Conservation (phyloP, 1,140 invertebrate species). For the Rhagoletis zephyria region DNA sequence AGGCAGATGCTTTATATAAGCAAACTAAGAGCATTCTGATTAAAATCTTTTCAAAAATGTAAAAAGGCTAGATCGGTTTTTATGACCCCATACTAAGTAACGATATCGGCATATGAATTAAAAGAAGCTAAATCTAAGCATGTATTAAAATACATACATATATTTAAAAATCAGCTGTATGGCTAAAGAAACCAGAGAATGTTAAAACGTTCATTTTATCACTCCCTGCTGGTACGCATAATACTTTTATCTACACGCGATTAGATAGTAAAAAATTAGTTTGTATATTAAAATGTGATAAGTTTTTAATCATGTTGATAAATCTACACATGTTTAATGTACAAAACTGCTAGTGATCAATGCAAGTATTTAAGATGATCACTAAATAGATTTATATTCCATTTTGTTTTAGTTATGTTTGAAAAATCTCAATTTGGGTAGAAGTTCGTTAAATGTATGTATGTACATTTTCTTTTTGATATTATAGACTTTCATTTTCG, state of each 20-base stretch:
- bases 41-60: no score
- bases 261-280: slow-evolving; percentile 12
- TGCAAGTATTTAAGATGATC: not conserved
- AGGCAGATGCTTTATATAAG: no score
- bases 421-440: slow-evolving; percentile 19
- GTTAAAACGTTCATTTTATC: slow-evolving; percentile 12
- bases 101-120: no score
- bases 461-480: slow-evolving; percentile 8
- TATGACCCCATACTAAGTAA: no score
- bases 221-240: not conserved
- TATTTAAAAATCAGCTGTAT: no score
- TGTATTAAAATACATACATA: no score
- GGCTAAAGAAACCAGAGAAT: not conserved
- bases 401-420: not conserved
- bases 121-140: no score
- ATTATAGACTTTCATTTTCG: slow-evolving; percentile 14
- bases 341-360: not conserved
- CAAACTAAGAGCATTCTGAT: no score
- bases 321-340: not conserved
- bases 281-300: slow-evolving; percentile 4
- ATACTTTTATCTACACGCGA: slow-evolving; percentile 7
- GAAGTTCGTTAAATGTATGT: not conserved
- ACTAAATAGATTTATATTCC: not conserved
- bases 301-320: not conserved
- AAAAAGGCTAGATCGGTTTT: no score